Evolutionary conservation across 2,888 invertebrate species (phyloP).

Genomic region (Proisotoma minuta): DNA sequence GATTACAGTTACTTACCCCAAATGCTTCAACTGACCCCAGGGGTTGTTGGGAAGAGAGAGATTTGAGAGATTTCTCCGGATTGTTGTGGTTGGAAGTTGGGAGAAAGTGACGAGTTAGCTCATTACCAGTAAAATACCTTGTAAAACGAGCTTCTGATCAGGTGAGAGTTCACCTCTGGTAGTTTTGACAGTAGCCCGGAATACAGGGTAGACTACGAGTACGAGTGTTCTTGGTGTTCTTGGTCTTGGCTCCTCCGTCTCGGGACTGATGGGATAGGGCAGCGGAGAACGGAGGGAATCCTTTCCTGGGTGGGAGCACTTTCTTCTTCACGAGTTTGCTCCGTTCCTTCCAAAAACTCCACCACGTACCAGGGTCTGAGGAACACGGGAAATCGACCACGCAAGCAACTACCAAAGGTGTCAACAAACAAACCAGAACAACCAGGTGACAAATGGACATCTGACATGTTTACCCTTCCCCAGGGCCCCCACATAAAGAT

Average conservation of each 20-base stretch:
- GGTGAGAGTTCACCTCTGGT: conserved; percentile 49
- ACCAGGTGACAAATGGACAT: conserved; percentile 8
- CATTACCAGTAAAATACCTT: conserved; percentile 90
- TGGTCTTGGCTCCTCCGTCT: conserved; percentile 15
- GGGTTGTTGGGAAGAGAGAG: no score
- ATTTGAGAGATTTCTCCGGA: no score
- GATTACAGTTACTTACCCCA: no score
- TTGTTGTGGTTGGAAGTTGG: background rate
- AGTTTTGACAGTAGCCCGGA: conserved; percentile 98
- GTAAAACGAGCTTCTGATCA: conserved; percentile 98
- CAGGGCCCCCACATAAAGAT: background rate
- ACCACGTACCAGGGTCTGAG: conserved; percentile 42
- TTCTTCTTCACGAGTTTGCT: background rate
- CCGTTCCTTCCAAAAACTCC: background rate
- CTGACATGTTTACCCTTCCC: conserved; percentile 13
- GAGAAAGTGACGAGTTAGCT: conserved; percentile 29
- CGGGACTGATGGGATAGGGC: background rate
- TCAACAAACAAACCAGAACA: conserved; percentile 40
- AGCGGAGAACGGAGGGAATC: background rate
- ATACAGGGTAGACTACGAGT: conserved; percentile 99
- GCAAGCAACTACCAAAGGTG: conserved; percentile 44
- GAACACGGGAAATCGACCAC: conserved; percentile 46
- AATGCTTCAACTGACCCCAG: no score
- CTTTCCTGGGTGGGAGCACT: background rate
- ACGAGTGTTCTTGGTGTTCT: conserved; percentile 56